Conservation (phyloP, 1,140 invertebrate species). For the Solenopsis fugax region DNA sequence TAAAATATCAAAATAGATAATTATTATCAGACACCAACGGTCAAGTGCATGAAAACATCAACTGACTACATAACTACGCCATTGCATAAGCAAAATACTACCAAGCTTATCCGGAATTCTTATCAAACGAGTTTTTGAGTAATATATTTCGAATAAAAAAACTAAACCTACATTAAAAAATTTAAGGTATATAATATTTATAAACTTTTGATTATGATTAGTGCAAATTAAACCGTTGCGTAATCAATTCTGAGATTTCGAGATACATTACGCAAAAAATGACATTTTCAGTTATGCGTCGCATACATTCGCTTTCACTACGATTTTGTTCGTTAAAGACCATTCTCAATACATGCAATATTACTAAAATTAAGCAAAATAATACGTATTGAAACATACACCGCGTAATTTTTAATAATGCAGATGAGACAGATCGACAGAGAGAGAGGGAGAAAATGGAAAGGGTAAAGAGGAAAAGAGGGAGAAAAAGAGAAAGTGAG, state of each 20-base stretch:
- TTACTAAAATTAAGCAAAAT: too few relatives aligned
- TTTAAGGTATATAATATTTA: neutral
- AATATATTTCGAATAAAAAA: neutral
- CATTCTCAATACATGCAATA: too few relatives aligned
- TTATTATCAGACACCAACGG: neutral
- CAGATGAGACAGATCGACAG: neutral
- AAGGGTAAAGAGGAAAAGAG: too few relatives aligned
- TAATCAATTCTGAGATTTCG: neutral
- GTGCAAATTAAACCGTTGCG: neutral
- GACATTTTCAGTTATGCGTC: neutral
- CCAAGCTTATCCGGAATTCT: neutral
- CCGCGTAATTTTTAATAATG: neutral
- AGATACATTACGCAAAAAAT: neutral
- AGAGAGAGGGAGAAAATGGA: neutral
- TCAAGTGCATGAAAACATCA: neutral
- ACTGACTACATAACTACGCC: neutral
- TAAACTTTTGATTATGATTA: neutral
- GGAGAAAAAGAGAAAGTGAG: too few relatives aligned
- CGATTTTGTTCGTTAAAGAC: too few relatives aligned
- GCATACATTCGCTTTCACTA: too few relatives aligned
- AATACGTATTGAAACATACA: neutral
- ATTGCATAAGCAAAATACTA: neutral
- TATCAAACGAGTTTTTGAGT: neutral
- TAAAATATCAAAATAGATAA: neutral
- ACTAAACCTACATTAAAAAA: neutral